Base-by-base conservation (phyloP, 1,140 invertebrate species). In the Drosophila pallidifrons region DNA sequence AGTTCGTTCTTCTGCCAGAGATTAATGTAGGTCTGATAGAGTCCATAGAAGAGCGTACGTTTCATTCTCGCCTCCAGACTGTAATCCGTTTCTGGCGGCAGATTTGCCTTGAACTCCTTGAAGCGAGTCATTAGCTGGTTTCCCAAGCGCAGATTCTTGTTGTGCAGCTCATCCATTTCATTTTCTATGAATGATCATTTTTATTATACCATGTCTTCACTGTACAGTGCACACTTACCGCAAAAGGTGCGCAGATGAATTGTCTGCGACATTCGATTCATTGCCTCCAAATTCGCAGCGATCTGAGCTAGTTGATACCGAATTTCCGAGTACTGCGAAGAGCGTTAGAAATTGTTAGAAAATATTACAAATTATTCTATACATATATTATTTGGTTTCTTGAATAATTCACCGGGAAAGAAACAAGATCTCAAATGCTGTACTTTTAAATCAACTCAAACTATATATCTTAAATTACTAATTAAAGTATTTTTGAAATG, bases 1-100 rank as follows among this genome's bases (percentile, higher is more conserved):
- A 74, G 25, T 41, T 92, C 92, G 52, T 92, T 92, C 51, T 76
- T 82, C n/a, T 79, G 87, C 92, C 92, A 92, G 3, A 92, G 78
- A 75, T 89, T 83, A 5, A 92, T 82, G 8, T 83, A 92, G 8
- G 82, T 83, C 61, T 92, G 89, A n/a, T 92, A 81, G 1, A 92
- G 81, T 1, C 91, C 92, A 57, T 92, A 92, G 51, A 92, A 92
- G 0, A 92, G 61, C 1, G 89, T 91, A 11, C 92, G 81, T 25
- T 83, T 92, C 79, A 92, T 92, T 28, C 92, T 77, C 10, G 92
- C 86, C 75, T 92, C 91, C 55, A 92, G 46, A n/a, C 73, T 83
- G 55, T 86, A 91, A 45, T 92, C 92, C 11, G 87, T 87, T 10
- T 92, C 89, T 5, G 75, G 45, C 43, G 92, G 92, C 20, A 92